Conservation (phyloP, 2,113 vertebrate genomes). For the Peromyscus californicus region DNA sequence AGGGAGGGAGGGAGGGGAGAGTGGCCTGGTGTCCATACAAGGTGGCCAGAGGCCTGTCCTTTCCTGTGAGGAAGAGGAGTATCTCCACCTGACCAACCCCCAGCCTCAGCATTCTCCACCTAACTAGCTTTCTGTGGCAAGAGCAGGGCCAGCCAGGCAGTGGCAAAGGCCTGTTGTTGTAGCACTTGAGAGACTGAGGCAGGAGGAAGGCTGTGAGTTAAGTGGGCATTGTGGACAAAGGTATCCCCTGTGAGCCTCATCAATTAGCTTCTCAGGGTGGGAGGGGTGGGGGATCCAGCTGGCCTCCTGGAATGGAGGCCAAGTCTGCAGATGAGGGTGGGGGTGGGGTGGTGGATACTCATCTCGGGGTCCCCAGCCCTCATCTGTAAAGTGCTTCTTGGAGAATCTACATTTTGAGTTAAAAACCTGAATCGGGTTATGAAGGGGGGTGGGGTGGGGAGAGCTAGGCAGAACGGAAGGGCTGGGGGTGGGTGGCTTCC, state of each 20-base stretch:
- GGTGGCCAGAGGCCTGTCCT: background rate
- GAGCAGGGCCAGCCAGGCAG: background rate
- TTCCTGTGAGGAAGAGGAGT: background rate
- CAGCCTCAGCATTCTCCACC: background rate
- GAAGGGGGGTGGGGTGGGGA: background rate
- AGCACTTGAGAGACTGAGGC: background rate
- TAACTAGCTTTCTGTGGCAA: background rate
- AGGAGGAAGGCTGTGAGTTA: background rate
- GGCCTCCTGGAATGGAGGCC: constrained; percentile 33
- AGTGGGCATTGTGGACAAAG: background rate
- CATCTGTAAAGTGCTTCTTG: constrained; percentile 83
- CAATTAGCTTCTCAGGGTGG: background rate
- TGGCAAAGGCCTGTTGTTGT: background rate
- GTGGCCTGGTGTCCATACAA: background rate
- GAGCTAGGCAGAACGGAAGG: background rate
- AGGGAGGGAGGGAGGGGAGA: background rate
- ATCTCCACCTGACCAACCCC: background rate
- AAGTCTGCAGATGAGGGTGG: background rate
- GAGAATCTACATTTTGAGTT: constrained; percentile 73
- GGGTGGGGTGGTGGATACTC: background rate
- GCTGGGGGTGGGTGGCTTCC: constrained; percentile 52
- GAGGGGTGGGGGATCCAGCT: background rate
- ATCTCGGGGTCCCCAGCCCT: constrained; percentile 38
- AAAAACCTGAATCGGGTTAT: constrained; percentile 62
- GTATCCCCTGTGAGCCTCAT: background rate